phyloP scores from a whole-genome alignment of 2,888 invertebrate genomes.

The Agrypnus murinus region DNA sequence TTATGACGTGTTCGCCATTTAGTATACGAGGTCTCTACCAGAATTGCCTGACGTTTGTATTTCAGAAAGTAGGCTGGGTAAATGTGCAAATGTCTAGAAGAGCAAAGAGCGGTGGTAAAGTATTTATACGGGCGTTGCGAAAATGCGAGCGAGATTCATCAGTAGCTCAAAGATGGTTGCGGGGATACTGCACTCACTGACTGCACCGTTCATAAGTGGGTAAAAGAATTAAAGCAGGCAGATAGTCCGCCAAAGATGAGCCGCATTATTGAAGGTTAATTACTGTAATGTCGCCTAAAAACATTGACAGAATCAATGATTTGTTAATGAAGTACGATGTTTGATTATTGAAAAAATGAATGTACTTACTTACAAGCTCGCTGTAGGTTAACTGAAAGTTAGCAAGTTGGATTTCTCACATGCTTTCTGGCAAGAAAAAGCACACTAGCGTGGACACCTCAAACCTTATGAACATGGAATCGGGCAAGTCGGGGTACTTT shows the following conservation, averaged over 20 bases:
- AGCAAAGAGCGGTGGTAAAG: conserved; percentile 4
- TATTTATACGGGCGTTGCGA: background rate
- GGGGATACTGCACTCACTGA: too few species aligned
- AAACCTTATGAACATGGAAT: conserved; percentile 5
- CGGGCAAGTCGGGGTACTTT: conserved; percentile 2
- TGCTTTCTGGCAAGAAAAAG: conserved; percentile 7
- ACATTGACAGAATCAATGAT: conserved; percentile 11
- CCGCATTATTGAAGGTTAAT: conserved; percentile 3
- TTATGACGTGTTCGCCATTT: too few species aligned
- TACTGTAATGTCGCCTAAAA: conserved; percentile 3
- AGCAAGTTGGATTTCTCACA: conserved; percentile 1
- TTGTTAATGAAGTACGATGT: conserved; percentile 6
- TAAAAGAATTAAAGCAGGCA: conserved; percentile 1
- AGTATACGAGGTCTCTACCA: background rate
- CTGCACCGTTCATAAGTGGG: background rate
- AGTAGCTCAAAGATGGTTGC: background rate
- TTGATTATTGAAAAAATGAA: conserved; percentile 1
- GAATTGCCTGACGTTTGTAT: conserved; percentile 3
- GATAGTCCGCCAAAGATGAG: conserved; percentile 7
- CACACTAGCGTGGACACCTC: background rate
- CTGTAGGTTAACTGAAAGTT: too few species aligned
- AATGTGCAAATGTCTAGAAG: background rate
- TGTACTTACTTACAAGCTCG: background rate
- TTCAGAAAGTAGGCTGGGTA: conserved; percentile 6
- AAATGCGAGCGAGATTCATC: conserved; percentile 9